Conservation (phyloP, 2,888 invertebrate genomes). For the Herminia tarsipennalis region DNA sequence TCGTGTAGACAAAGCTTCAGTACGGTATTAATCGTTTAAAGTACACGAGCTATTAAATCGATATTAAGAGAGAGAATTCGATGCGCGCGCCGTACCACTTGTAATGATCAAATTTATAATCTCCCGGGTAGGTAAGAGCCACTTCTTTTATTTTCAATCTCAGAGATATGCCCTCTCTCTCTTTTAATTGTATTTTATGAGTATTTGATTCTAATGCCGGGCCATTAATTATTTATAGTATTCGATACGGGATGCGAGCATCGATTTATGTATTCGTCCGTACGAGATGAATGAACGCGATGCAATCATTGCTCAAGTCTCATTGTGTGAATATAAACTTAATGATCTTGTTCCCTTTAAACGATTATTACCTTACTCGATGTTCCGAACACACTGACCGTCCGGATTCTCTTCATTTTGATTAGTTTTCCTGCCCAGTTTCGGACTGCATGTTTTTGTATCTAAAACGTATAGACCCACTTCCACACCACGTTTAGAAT, state of each 20-base stretch:
- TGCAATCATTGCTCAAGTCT: constrained; percentile 61
- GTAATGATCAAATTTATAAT: constrained; percentile 84
- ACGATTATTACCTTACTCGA: constrained; percentile 37
- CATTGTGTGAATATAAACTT: constrained; percentile 59
- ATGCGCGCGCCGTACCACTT: constrained; percentile 77
- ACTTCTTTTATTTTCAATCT: constrained; percentile 79
- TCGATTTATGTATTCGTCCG: constrained; percentile 78
- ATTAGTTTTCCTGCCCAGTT: constrained; percentile 20
- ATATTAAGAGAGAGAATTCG: constrained; percentile 78
- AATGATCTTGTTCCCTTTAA: constrained; percentile 48
- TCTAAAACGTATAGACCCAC: constrained; percentile 11
- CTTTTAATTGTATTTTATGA: constrained; percentile 86
- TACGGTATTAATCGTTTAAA: constrained; percentile 72
- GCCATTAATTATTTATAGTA: constrained; percentile 85
- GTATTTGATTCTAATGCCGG: constrained; percentile 85
- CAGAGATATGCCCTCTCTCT: constrained; percentile 76
- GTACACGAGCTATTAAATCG: constrained; percentile 75
- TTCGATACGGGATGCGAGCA: constrained; percentile 80
- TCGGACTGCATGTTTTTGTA: constrained; percentile 14
- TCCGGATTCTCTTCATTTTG: constrained; percentile 21
- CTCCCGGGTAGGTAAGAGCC: constrained; percentile 79
- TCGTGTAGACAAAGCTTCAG: constrained; percentile 65
- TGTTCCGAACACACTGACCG: constrained; percentile 27
- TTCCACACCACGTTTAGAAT: constrained; percentile 19
- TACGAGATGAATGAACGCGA: constrained; percentile 65